Evolutionary conservation across 2,113 vertebrate genomes (phyloP), one percentile per base, ranked within the genome.

Genomic region (Erythrocercus mccallii): DNA sequence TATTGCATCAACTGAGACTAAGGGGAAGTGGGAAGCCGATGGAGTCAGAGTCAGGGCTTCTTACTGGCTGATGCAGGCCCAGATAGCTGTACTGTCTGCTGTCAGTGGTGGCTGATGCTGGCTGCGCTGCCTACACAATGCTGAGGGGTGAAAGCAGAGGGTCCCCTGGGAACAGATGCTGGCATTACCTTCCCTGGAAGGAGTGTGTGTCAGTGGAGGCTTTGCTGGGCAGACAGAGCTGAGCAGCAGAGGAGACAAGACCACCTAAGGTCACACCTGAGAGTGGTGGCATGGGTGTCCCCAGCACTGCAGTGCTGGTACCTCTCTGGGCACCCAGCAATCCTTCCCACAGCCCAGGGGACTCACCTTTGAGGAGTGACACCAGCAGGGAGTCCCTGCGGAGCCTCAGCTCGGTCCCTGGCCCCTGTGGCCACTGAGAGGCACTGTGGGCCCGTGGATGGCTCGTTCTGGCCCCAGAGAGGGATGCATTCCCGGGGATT

Each of bases 381-480:
- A 15, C 11, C 17, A 48, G 22, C 40, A 56, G 12, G 2, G 12
- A 45, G 51, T 57, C 53, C 30, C n/a, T 2, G 14, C 3, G 1
- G 37, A 80, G 31, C 56, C n/a, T 45, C 11, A 22, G 38, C 38
- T 60, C 44, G 20, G 4, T 60, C 30, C 33, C 28, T 33, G 33
- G 31, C 33, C 6, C 22, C 25, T 30, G 20, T 62, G 93, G 93
- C 96, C 96, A 31, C 94, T 93, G 61, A 82, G 95, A 91, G 92
- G 96, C 93, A 80, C 87, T 95, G 95, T 86, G 65, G 17, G 42
- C 58, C 33, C 19, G 5, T 54, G n/a, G 44, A 91, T 93, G 83
- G 70, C 44, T 79, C 19, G 0, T 57, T 38, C 21, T 5, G 3
- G 30, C 20, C 24, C 14, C 8, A 6, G 45, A 37, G 21, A 66